These are phyloP conservation scores for Mystacornis crossleyi DNA, from an alignment of 2,113 vertebrate genomes.

Conservation along the genomic window DNA sequence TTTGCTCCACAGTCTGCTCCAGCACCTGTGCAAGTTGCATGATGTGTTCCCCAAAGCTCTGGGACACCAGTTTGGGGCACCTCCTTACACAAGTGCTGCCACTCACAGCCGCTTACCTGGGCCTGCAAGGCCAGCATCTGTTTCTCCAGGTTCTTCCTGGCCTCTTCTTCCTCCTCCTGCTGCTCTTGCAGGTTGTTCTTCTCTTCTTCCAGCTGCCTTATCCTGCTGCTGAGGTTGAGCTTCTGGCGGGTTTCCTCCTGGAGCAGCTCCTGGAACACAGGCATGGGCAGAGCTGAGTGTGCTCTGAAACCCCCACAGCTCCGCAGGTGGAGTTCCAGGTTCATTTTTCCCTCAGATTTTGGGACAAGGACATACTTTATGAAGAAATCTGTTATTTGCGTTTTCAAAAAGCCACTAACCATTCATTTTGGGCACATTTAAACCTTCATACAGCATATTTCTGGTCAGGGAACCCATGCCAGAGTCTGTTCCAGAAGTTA, in stretches of 20 bases:
- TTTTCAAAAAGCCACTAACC: neutral
- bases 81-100: neutral
- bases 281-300: neutral
- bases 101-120: constrained; percentile 77
- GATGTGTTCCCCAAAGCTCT: neutral
- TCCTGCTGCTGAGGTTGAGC: constrained; percentile 90
- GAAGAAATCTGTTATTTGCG: neutral
- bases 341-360: neutral
- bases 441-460: neutral
- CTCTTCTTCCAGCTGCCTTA: constrained; percentile 95
- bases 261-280: constrained; percentile 84
- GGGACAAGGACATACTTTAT: neutral
- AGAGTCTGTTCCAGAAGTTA: neutral
- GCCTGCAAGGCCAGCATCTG: constrained; percentile 87
- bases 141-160: constrained; percentile 90
- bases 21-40: accelerated
- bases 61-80: neutral
- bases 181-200: constrained; percentile 92
- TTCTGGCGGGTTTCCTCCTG: constrained; percentile 98
- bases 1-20: too few relatives aligned
- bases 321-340: neutral
- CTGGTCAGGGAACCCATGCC: neutral
- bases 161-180: constrained; percentile 96
- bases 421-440: neutral
- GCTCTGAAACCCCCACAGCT: neutral